Evolutionary conservation across 37 sponge, comb jelly and placozoan genomes (phyloP).

Genomic region (Bolinopsis microptera): DNA sequence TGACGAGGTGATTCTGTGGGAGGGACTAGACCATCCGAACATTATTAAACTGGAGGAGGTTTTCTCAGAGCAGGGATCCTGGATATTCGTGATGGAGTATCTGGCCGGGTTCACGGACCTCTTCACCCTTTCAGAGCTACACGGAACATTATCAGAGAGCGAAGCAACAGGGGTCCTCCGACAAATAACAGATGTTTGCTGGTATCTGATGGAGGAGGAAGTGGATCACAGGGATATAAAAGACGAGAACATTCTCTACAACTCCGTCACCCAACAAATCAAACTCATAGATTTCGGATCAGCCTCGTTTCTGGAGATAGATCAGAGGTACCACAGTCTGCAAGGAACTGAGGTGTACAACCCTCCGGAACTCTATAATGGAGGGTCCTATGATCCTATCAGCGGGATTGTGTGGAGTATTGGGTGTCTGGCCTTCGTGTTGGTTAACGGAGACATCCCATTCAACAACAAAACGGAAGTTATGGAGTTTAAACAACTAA

Average conservation of each 20-base stretch:
- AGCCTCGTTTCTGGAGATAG: slow-evolving; percentile 16
- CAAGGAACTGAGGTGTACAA: slow-evolving; percentile 64
- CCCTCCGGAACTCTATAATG: slow-evolving; percentile 12
- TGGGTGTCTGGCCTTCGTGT: slow-evolving; percentile 52
- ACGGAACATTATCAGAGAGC: not conserved
- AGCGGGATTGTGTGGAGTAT: slow-evolving; percentile 47
- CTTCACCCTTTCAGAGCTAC: not conserved
- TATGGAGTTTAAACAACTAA: not conserved
- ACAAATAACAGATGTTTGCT: slow-evolving; percentile 10
- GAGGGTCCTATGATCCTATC: slow-evolving; percentile 4
- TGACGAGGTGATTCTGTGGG: slow-evolving; percentile 66
- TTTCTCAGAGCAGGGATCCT: not conserved
- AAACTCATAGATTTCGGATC: slow-evolving; percentile 58
- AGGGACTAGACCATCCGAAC: slow-evolving; percentile 3
- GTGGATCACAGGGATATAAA: slow-evolving; percentile 63
- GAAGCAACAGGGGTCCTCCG: not conserved
- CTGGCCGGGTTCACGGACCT: not conserved
- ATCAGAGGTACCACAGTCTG: not conserved
- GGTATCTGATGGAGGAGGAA: not conserved
- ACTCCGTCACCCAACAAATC: slow-evolving; percentile 34
- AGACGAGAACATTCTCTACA: slow-evolving; percentile 66
- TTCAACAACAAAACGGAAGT: slow-evolving; percentile 9
- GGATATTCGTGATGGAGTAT: slow-evolving; percentile 38
- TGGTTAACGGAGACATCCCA: not conserved
- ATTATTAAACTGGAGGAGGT: slow-evolving; percentile 46